Evolutionary conservation across 2,888 invertebrate genomes (phyloP).

Genomic region (Lasioglossum oenotherae): DNA sequence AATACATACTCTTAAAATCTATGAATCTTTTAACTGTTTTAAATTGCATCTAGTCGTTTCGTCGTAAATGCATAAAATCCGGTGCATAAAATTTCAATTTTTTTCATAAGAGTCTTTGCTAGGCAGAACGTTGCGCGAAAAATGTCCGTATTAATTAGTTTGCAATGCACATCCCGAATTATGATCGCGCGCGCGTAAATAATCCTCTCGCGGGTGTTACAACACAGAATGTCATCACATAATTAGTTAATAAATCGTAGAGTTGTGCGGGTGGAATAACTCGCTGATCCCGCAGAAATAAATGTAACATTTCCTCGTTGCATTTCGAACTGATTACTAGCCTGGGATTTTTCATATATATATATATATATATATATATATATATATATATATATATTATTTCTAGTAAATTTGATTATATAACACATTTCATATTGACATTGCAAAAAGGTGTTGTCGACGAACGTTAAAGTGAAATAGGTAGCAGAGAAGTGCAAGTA

Average conservation of each 20-base stretch:
- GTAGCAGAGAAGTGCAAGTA: background rate
- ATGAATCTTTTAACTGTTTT: too few relatives aligned
- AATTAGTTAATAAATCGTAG: conserved; percentile 11
- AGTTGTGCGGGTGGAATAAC: background rate
- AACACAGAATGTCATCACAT: background rate
- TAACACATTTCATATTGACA: background rate
- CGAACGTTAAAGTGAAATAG: background rate
- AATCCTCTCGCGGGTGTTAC: background rate
- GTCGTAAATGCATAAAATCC: too few relatives aligned
- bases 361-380: too few relatives aligned
- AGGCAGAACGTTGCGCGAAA: background rate
- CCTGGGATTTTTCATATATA: background rate
- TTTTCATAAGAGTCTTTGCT: too few relatives aligned
- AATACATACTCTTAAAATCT: too few relatives aligned
- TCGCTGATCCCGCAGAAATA: background rate
- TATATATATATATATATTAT: background rate
- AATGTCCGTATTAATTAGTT: background rate
- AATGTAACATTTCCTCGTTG: background rate
- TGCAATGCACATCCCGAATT: background rate
- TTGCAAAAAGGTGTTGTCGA: background rate
- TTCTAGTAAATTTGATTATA: background rate
- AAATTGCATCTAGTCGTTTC: too few relatives aligned
- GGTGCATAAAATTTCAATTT: too few relatives aligned
- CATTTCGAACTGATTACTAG: background rate
- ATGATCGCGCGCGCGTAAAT: background rate